These are phyloP conservation scores for Nothobranchius kuhntae DNA, from an alignment of 2,113 vertebrate species.

Conservation along the genomic window DNA sequence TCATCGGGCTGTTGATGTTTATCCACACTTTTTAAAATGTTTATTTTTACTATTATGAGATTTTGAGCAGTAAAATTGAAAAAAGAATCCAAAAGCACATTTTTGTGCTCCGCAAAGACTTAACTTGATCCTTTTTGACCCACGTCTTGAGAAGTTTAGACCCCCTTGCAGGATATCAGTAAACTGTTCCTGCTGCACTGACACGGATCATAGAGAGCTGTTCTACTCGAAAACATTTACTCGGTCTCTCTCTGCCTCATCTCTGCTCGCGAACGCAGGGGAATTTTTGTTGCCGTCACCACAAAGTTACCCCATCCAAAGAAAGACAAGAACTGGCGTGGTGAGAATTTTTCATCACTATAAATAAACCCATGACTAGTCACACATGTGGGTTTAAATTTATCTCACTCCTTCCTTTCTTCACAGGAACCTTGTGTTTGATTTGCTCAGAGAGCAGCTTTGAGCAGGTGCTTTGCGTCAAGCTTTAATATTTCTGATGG, in stretches of 20 bases:
- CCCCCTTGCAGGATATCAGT: too few species aligned
- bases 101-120: too few species aligned
- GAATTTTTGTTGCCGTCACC: not conserved
- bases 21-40: too few species aligned
- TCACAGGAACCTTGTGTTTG: not conserved
- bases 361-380: conserved; percentile 34
- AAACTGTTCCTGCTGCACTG: too few species aligned
- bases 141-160: too few species aligned
- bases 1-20: too few species aligned
- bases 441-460: not conserved
- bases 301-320: not conserved
- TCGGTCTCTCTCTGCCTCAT: conserved; percentile 9
- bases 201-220: too few species aligned
- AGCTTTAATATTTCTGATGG: not conserved
- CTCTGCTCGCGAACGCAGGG: conserved; percentile 12
- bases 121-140: too few species aligned
- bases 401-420: not conserved
- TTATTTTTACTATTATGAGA: too few species aligned
- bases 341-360: conserved; percentile 3
- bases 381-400: not conserved
- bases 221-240: too few species aligned
- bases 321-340: conserved; percentile 25
- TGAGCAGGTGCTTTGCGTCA: conserved; percentile 21
- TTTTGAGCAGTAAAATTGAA: too few species aligned
- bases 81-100: too few species aligned